phyloP scores from a whole-genome alignment of 2,113 vertebrate species.

The Gobiocypris rarus region DNA sequence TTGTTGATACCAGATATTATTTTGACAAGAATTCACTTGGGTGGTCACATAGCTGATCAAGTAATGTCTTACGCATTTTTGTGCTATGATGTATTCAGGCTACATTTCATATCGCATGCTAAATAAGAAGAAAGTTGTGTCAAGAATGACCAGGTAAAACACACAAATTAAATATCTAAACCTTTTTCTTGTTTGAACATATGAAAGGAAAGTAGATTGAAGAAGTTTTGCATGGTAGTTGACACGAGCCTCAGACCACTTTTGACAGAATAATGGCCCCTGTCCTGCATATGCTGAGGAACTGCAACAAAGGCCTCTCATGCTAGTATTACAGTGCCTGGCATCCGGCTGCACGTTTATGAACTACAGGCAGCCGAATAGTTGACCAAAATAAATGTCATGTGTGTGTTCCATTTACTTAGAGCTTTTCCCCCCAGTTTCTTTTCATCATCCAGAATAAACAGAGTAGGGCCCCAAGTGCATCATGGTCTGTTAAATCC shows the following conservation, averaged over 20 bases:
- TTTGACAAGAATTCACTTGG: constrained; percentile 33
- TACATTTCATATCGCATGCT: background rate
- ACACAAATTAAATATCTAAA: background rate
- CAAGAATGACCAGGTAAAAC: background rate
- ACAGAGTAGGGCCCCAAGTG: constrained; percentile 47
- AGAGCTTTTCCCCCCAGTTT: constrained; percentile 35
- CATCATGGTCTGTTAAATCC: constrained; percentile 58
- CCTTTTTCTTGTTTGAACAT: background rate
- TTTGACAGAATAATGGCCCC: constrained; percentile 21
- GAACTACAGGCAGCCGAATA: constrained; percentile 44
- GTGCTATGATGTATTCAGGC: background rate
- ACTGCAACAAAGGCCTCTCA: constrained; percentile 35
- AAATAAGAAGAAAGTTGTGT: background rate
- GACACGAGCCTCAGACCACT: background rate
- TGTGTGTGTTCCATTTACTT: constrained; percentile 58
- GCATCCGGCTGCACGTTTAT: constrained; percentile 44
- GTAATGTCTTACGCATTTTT: background rate
- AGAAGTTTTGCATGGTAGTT: background rate
- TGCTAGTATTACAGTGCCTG: constrained; percentile 38
- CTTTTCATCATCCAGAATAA: constrained; percentile 55
- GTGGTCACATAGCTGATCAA: constrained; percentile 1
- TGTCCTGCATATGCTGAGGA: background rate
- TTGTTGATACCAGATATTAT: constrained; percentile 33
- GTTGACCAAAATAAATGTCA: constrained; percentile 50
- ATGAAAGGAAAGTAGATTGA: background rate